phyloP scores from a whole-genome alignment of 1,140 invertebrate species.

The Cepaea nemoralis region DNA sequence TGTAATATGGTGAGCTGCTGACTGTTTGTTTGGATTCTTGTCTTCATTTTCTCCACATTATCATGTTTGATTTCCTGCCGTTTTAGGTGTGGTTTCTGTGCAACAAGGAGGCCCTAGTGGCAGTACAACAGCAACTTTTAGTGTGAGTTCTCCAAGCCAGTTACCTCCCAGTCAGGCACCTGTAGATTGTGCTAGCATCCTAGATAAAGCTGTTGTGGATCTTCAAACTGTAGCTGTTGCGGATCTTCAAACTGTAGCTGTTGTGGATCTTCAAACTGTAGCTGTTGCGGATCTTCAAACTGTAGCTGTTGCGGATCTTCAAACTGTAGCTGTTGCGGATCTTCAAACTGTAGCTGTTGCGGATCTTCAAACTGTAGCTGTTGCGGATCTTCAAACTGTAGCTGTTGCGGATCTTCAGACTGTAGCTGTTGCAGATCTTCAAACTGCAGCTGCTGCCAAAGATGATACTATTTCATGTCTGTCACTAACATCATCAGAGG shows the following conservation, averaged over 20 bases:
- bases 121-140: background rate
- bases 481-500: conserved; percentile 47
- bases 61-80: background rate
- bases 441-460: too few species aligned
- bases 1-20: too few species aligned
- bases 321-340: too few species aligned
- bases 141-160: background rate
- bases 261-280: conserved; percentile 15
- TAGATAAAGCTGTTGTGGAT: conserved; percentile 37
- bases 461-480: background rate
- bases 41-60: too few species aligned
- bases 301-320: conserved; percentile 35
- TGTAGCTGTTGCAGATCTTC: conserved; percentile 17
- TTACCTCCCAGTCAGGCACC: background rate
- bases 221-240: background rate
- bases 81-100: background rate
- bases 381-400: background rate
- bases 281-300: too few species aligned
- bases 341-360: too few species aligned
- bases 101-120: background rate
- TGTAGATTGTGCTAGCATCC: conserved; percentile 8
- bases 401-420: background rate
- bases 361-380: background rate
- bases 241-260: too few species aligned
- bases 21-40: too few species aligned